Evolutionary conservation across 2,888 invertebrate species (phyloP), one percentile per base, ranked within the genome.

Genomic region (Nebria salina): DNA sequence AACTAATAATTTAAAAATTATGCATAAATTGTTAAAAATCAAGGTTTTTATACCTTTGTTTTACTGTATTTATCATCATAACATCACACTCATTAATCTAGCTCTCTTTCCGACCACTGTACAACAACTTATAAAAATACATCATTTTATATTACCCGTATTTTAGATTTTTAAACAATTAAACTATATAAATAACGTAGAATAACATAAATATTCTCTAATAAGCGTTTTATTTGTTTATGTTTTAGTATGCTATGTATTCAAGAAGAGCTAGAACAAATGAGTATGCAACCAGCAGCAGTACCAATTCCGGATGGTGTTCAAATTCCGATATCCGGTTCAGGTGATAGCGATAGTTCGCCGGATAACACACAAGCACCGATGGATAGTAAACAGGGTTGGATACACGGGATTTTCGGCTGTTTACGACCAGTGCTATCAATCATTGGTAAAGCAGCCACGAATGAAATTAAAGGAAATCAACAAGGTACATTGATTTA

Each of bases 381-480:
- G 70, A 83, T 87, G 65, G 90, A 90, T 82, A 88, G 90, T 79
- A 87, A 89, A 76, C 90, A 93, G 83, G 92, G 92, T 84, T 96
- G 95, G 95, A 92, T 95, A 87, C 94, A 94, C 83, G 96, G 97
- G 0, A 92, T 98, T 80, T 90, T 97, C 84, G 96, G 96, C 1
- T 98, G 98, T 86, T 93, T 98, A 87, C 92, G 96, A 83, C 96
- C 97, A 0, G 94, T 98, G 9, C 91, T 96, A 88, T 94, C 95
- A n/a, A 93, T 97, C 84, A 95, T 97, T 82, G 95, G 95, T 76
- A 96, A 95, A 88, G 93, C 94, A 13, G 91, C 93, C 0, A 91
- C 91, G 11, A 92, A 92, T 85, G 95, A 95, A 86, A 92, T 93
- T 82, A 95, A 94, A 86, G 91, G 91, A 83, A 88, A 89, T 82